These are phyloP conservation scores for Acanthosepion pharaonis DNA, from an alignment of 2,888 invertebrate species.

Conservation along the genomic window DNA sequence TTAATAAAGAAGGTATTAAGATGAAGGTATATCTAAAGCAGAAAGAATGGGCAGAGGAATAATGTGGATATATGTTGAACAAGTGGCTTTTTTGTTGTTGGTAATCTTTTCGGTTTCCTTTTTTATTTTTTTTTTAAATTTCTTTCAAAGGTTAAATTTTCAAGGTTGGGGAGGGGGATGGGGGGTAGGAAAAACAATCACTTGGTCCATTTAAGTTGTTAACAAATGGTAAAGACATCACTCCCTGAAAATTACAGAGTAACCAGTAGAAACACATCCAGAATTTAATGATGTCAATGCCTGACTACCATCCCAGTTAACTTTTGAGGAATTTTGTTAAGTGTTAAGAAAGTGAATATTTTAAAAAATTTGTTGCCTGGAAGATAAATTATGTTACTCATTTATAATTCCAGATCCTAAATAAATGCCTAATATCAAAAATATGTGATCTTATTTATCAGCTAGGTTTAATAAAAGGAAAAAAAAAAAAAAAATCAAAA, in stretches of 20 bases:
- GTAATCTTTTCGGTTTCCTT: background rate
- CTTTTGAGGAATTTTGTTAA: background rate
- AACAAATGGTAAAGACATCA: constrained; percentile 11
- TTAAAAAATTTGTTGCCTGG: background rate
- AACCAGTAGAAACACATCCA: constrained; percentile 14
- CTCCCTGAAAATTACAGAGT: constrained; percentile 33
- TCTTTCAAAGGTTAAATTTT: background rate
- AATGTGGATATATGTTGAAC: constrained; percentile 1
- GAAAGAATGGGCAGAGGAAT: background rate
- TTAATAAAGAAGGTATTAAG: constrained; percentile 8
- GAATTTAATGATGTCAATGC: background rate
- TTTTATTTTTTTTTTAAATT: background rate
- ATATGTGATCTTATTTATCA: no score
- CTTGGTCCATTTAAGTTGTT: constrained; percentile 33
- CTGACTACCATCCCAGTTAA: constrained; percentile 33
- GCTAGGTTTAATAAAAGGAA: background rate
- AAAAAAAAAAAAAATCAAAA: background rate
- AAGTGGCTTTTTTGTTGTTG: background rate
- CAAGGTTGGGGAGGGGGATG: background rate
- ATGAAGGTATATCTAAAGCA: background rate
- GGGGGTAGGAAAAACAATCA: background rate
- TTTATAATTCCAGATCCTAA: background rate
- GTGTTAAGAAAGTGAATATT: background rate
- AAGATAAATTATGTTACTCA: background rate
- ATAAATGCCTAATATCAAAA: background rate